Conservation (phyloP, 2,888 invertebrate species). For the Drosophila fungiperda region DNA sequence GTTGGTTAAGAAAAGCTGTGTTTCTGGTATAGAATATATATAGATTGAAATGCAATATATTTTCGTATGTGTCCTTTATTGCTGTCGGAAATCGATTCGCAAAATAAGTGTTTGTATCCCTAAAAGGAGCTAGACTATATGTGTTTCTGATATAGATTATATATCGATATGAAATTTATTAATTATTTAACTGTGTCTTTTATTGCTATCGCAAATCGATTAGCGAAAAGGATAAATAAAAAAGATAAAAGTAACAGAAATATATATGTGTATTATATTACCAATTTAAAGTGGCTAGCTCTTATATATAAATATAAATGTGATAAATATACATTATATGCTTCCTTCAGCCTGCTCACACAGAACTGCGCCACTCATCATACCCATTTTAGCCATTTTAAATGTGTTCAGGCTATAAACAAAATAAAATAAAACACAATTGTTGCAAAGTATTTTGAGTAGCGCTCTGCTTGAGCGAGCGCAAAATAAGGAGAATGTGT, state of each 20-base stretch:
- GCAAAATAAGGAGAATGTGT: conserved; percentile 6
- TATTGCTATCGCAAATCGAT: too few relatives aligned
- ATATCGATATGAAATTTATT: too few relatives aligned
- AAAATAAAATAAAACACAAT: conserved; percentile 20
- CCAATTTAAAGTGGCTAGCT: neutral
- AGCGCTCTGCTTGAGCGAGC: conserved; percentile 39
- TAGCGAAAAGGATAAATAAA: too few relatives aligned
- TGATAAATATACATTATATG: neutral
- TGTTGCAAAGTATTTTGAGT: conserved; percentile 28
- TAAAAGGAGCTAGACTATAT: too few relatives aligned
- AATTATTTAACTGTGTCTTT: too few relatives aligned
- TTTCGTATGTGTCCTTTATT: too few relatives aligned
- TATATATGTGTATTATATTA: neutral
- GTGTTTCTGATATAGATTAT: too few relatives aligned
- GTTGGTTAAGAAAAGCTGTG: neutral
- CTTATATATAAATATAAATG: neutral
- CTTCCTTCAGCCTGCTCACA: neutral
- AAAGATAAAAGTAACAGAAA: neutral
- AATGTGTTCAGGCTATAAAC: neutral
- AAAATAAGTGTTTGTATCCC: too few relatives aligned
- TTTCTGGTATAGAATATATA: neutral
- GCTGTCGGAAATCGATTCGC: too few relatives aligned
- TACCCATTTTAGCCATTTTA: neutral
- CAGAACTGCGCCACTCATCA: neutral
- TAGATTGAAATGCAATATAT: too few relatives aligned